Evolutionary conservation across 1,140 invertebrate genomes (phyloP), one percentile per base, ranked within the genome.

Genomic region (Drosophila pseudoobscura): DNA sequence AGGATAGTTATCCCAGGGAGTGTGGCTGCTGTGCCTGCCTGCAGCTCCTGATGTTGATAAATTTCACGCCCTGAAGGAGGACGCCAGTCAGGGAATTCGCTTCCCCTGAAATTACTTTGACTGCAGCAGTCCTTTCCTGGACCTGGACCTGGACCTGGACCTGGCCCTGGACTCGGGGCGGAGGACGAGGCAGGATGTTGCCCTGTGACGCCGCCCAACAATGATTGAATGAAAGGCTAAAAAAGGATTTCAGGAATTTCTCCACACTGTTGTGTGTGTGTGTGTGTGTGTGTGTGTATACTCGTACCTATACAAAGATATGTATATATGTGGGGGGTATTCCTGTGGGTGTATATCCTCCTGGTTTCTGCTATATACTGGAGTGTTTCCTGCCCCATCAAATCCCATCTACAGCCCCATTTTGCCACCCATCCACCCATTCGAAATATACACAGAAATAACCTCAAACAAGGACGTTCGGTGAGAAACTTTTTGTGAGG

Each of bases 391-490:
- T 47, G 29, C 17, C 17, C 24, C 50, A 8, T 17, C 9, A 15
- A 17, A 31, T 17, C 41, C 39, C 31, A 43, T 44, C 13, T 43
- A 17, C 22, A 35, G 26, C 17, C 35, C 26, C n/a, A 20, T 9
- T 29, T 8, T 15, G 29, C 26, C 26, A 52, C 44, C 13, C 55
- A 44, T 13, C n/a, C 26, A 22, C 22, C 35, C 55, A 31, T 50
- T 17, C 47, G 31, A 15, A 43, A 54, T 46, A 75, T 79, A 77
- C 71, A 87, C 71, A 83, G 75, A 77, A 83, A 89, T 88, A 88
- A 88, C 83, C 83, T 88, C 83, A 88, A 88, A 89, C 83, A 88
- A 88, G 83, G 83, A 88, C 83, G 83, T 88, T 88, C 66, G 63
- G 61, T 78, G 76, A 63, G 70, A 71, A 88, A 69, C 69, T 75